Conservation (phyloP, 2,797 vertebrate genomes). For the Babyrousa celebensis region DNA sequence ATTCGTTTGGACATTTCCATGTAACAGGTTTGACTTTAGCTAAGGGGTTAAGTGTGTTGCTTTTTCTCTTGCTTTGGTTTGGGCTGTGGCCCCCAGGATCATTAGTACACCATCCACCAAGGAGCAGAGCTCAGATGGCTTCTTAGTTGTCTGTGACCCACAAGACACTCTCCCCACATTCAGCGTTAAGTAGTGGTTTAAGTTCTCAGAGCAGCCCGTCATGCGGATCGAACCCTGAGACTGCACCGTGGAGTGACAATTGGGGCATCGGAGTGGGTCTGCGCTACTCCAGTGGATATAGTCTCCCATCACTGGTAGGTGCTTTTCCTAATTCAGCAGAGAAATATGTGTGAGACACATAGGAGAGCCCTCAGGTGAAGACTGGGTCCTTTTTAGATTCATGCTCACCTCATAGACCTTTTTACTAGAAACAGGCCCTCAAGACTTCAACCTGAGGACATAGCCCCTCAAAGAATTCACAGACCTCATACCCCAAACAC, state of each 20-base stretch:
- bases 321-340: conserved; percentile 37
- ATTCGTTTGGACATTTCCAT: not conserved
- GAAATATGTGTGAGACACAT: not conserved
- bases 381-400: not conserved
- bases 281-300: not conserved
- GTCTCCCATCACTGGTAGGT: not conserved
- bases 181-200: not conserved
- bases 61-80: conserved; percentile 30
- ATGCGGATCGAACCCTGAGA: not conserved
- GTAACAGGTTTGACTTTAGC: not conserved
- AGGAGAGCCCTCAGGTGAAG: not conserved
- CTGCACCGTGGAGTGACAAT: not conserved
- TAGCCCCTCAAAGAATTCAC: not conserved
- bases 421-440: not conserved
- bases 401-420: not conserved
- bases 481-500: not conserved
- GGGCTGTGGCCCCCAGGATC: not conserved
- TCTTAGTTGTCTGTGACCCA: not conserved
- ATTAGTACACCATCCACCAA: not conserved
- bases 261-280: not conserved
- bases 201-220: not conserved
- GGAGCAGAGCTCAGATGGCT: not conserved
- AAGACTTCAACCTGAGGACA: not conserved
- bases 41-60: not conserved
- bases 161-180: not conserved